Evolutionary conservation across 2,888 invertebrate species (phyloP).

Genomic region (Conus canariensis): DNA sequence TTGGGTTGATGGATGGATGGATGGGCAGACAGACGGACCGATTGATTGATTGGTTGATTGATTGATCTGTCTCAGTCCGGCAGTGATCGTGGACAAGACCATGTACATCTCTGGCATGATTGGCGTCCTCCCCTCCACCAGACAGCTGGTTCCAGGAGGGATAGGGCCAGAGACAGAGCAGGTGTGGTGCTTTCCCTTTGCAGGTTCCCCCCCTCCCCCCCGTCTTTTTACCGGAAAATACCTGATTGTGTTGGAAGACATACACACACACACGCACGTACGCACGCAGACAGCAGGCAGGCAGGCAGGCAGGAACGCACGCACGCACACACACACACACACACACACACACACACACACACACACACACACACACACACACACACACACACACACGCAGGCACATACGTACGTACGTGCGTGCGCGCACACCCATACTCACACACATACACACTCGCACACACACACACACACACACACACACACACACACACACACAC

Average conservation of each 20-base stretch:
- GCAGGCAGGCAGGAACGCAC: neutral
- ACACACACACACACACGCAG: neutral
- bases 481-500: too few species aligned
- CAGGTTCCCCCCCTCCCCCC: too few species aligned
- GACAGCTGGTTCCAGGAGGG: constrained; percentile 86
- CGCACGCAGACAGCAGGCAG: too few species aligned
- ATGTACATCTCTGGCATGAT: constrained; percentile 93
- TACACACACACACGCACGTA: neutral
- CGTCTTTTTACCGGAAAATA: too few species aligned
- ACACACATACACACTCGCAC: too few species aligned
- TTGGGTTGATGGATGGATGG: too few species aligned
- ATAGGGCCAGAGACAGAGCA: constrained; percentile 86
- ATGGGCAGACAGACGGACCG: neutral
- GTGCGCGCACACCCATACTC: too few species aligned
- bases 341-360: constrained; percentile 14
- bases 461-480: too few species aligned
- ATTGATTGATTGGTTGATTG: neutral
- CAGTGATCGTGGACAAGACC: constrained; percentile 89
- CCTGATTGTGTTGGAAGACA: too few species aligned
- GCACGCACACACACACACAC: constrained; percentile 3
- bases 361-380: neutral
- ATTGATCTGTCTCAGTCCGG: constrained; percentile 85
- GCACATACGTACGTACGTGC: neutral
- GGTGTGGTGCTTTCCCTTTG: neutral
- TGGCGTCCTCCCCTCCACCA: constrained; percentile 86